Evolutionary conservation across 1,140 invertebrate genomes (phyloP).

Genomic region (Drosophila gunungcola): DNA sequence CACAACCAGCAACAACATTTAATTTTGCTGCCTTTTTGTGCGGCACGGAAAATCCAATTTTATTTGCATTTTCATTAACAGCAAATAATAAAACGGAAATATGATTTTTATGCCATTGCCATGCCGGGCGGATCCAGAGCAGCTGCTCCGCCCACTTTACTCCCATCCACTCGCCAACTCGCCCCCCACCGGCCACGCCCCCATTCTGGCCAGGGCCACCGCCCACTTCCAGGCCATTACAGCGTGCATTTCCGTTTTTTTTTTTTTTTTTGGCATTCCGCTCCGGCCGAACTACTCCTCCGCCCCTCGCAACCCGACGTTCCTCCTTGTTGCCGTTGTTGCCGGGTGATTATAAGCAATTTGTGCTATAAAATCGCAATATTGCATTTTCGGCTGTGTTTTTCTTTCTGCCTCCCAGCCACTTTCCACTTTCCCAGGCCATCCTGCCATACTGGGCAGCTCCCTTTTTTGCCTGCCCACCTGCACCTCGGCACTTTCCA

Average conservation of each 20-base stretch:
- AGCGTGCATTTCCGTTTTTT: constrained; percentile 75
- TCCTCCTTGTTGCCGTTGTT: constrained; percentile 36
- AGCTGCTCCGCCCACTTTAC: constrained; percentile 18
- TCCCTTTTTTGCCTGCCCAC: neutral
- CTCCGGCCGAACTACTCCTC: neutral
- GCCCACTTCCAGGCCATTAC: constrained; percentile 78
- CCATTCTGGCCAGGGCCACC: constrained; percentile 13
- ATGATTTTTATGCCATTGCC: constrained; percentile 81
- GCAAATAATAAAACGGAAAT: constrained; percentile 82
- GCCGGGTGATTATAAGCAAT: constrained; percentile 77
- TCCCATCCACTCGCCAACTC: neutral
- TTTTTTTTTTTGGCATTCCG: constrained; percentile 33
- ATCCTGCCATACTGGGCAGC: neutral
- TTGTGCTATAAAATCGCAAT: constrained; percentile 82
- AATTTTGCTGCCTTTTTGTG: constrained; percentile 73
- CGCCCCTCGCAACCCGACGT: neutral
- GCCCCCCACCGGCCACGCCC: neutral
- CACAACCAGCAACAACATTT: constrained; percentile 55
- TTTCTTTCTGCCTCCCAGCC: constrained; percentile 2
- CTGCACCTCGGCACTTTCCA: constrained; percentile 26
- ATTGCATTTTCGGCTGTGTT: constrained; percentile 68
- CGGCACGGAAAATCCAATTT: constrained; percentile 77
- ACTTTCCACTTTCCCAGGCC: constrained; percentile 6
- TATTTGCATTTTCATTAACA: constrained; percentile 82
- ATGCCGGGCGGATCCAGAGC: constrained; percentile 33